Conservation (phyloP, 2,113 vertebrate genomes). For the Seriola rivoliana region DNA sequence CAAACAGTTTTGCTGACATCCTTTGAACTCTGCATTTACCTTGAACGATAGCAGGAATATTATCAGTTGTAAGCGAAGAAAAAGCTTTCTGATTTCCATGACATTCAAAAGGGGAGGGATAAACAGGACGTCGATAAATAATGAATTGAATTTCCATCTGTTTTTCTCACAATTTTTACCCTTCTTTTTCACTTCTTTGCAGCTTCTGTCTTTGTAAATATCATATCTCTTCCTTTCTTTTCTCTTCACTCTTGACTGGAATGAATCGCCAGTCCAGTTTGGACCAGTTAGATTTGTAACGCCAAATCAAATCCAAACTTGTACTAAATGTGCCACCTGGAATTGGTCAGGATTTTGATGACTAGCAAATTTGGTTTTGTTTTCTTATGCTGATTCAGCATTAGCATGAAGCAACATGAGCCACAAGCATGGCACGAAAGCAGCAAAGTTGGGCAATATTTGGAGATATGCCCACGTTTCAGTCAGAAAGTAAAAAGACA, state of each 20-base stretch:
- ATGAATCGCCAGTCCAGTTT: neutral
- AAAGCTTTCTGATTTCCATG: conserved; percentile 36
- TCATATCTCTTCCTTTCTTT: neutral
- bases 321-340: neutral
- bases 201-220: neutral
- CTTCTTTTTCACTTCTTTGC: neutral
- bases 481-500: neutral
- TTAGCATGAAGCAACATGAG: conserved; percentile 31
- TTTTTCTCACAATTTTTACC: neutral
- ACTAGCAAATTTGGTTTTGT: neutral
- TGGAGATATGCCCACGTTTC: neutral
- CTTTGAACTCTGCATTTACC: conserved; percentile 71
- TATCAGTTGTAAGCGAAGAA: conserved; percentile 60
- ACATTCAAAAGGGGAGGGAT: conserved; percentile 23
- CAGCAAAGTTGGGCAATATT: neutral
- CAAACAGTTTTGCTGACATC: conserved; percentile 70
- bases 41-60: conserved; percentile 60
- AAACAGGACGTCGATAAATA: conserved; percentile 35
- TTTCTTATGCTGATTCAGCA: neutral
- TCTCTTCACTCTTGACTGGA: neutral
- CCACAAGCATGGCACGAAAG: conserved; percentile 3
- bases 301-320: conserved; percentile 34
- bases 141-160: neutral
- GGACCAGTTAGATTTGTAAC: neutral
- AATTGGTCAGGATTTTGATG: neutral